Evolutionary conservation across 30 jellyfish, hydroid and myxozoan genomes (phyloP), one percentile per base, ranked within the genome.

Genomic region (Clytia hemisphaerica): DNA sequence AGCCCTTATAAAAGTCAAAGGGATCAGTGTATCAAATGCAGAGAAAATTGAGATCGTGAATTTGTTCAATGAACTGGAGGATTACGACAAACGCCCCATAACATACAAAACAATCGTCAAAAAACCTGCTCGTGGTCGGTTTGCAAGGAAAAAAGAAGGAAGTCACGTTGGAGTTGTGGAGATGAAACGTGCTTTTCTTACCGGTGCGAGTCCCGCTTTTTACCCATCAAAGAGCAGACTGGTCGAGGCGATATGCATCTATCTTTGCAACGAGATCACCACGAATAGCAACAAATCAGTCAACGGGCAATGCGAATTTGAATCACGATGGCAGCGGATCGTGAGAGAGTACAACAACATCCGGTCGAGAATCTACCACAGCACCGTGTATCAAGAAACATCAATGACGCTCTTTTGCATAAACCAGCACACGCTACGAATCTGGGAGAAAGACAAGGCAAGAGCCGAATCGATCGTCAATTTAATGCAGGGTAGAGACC

Each of bases 171-270:
- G 54, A 32, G 48, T 68, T 2, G 80, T 38, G 4, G 25, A 49
- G 15, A 47, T 68, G 1, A 57, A 33, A 45, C 28, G 80, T 51
- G 45, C 57, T 28, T 68, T 68, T 37, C 36, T 68, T 16, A 18
- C 80, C 4, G 74, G 72, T 49, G 71, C 33, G 1, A 45, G 55
- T 14, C 48, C 73, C 0, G 80, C 80, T 21, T 40, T 68, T 22
- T 57, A 71, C 0, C 80, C 80, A 14, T 21, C 34, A 22, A 55
- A 57, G 0, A 68, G 80, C 70, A 29, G 54, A 9, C 25, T 68
- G 18, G 80, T 68, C 2, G 80, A 68, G 73, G 80, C 80, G 15
- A 49, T 45, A 9, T 45, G 54, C 53, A 25, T 68, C 24, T 55
- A 42, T 1, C 28, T 68, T 48, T 57, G 70, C 33, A 1, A 44